phyloP scores from a whole-genome alignment of 2,888 invertebrate species.

The Thecocarcelia acutangulata region DNA sequence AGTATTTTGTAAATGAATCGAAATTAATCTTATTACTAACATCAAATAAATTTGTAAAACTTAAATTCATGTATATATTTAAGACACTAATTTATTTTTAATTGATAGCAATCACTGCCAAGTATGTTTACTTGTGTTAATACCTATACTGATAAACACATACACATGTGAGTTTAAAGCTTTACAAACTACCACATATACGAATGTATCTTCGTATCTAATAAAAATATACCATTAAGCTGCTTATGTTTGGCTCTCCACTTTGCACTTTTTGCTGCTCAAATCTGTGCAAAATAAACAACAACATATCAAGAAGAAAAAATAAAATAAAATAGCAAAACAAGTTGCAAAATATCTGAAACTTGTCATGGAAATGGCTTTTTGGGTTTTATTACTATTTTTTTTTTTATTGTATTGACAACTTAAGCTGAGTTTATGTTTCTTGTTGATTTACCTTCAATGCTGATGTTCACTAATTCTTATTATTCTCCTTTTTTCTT shows the following conservation, averaged over 20 bases:
- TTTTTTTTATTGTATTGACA: slow-evolving; percentile 47
- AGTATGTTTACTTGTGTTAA: no score
- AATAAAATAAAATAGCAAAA: neutral
- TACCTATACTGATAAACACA: no score
- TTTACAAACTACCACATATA: no score
- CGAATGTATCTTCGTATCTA: neutral
- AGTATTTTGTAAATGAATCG: no score
- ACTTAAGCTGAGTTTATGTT: slow-evolving; percentile 62
- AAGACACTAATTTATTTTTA: no score
- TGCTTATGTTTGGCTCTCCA: slow-evolving; percentile 12
- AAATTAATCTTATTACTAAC: no score
- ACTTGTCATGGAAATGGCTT: slow-evolving; percentile 5
- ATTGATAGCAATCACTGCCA: no score
- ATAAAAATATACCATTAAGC: neutral
- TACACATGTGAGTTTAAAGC: no score
- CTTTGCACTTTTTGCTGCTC: neutral
- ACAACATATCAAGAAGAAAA: no score
- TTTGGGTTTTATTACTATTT: slow-evolving; percentile 7
- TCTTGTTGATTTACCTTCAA: slow-evolving; percentile 64
- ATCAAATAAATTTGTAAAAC: no score
- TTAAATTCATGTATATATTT: no score
- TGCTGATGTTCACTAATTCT: slow-evolving; percentile 23
- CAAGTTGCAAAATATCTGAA: slow-evolving; percentile 10
- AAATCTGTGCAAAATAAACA: neutral
- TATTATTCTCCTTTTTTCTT: slow-evolving; percentile 20